Evolutionary conservation across 2,113 vertebrate species (phyloP), one percentile per base, ranked within the genome.

Genomic region (Salvelinus sp.): DNA sequence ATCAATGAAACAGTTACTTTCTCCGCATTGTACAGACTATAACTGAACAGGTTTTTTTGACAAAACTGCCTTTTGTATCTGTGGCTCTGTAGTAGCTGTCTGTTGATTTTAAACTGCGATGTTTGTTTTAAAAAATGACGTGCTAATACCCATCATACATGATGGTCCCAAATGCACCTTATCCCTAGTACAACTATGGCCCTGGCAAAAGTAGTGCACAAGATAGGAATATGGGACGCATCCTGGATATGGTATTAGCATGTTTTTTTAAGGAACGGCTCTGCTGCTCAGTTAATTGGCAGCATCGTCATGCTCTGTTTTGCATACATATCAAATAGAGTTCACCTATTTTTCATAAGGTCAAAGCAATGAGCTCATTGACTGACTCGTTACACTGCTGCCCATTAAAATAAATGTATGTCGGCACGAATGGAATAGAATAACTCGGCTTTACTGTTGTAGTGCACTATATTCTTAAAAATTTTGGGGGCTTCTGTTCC

Each of bases 231-330:
- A 16, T 54, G 48, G 14, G 48, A 54, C 10, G 14, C n/a, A 20
- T 63, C 25, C 0, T 20, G 48, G 18, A 54, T 54, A 18, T 54
- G 12, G 48, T 54, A 54, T 54, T 54, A 18, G 48, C 14, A 54
- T 58, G 48, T 27, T 83, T 73, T 84, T 74, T 70, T 77, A 60
- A 78, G n/a, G 60, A 38, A 83, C 5, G 48, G 88, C 86, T 75
- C 76, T 33, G 16, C 83, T 79, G 81, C 86, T 76, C 13, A 38
- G 80, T 76, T 89, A 88, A 89, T 88, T 89, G 80, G 77, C 66
- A 73, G 3, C 63, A 27, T 47, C 4, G 69, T 77, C 50, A 74
- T 60, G 44, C 33, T 25, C 47, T n/a, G 28, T 66, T 83, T 25
- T 77, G 30, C 65, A 74, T 77, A 66, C 30, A 57, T 81, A 81